Evolutionary conservation across 2,113 vertebrate species (phyloP).

Genomic region (Lates calcarifer): DNA sequence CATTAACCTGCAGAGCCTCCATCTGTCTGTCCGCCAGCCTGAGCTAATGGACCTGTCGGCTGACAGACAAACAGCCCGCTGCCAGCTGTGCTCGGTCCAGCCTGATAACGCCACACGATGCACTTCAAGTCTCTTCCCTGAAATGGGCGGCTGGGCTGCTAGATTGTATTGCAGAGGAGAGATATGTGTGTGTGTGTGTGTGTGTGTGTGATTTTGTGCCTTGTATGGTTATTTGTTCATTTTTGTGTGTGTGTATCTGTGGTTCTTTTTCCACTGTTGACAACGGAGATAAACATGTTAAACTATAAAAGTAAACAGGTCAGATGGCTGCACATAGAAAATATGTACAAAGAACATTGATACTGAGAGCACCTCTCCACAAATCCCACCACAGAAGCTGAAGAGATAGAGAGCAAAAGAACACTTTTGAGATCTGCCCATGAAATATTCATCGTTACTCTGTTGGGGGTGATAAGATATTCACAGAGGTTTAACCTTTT

Average conservation of each 20-base stretch:
- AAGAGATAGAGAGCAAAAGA: slow-evolving; percentile 29
- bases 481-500: slow-evolving; percentile 56
- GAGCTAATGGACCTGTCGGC: slow-evolving; percentile 73
- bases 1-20: slow-evolving; percentile 72
- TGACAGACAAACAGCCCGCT: slow-evolving; percentile 69
- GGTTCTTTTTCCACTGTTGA: slow-evolving; percentile 76
- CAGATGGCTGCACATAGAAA: slow-evolving; percentile 27
- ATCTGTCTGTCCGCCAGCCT: slow-evolving; percentile 67
- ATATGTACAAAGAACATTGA: slow-evolving; percentile 27
- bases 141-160: slow-evolving; percentile 32
- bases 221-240: slow-evolving; percentile 70
- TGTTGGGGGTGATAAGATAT: slow-evolving; percentile 46
- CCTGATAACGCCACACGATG: slow-evolving; percentile 50
- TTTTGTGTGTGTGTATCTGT: slow-evolving; percentile 63
- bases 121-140: slow-evolving; percentile 36
- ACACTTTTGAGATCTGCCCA: slow-evolving; percentile 31
- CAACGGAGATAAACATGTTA: slow-evolving; percentile 66
- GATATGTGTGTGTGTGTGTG: slow-evolving; percentile 5
- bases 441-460: slow-evolving; percentile 54
- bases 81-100: slow-evolving; percentile 72
- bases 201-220: slow-evolving; percentile 9
- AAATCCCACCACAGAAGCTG: slow-evolving; percentile 30
- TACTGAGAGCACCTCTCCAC: slow-evolving; percentile 35
- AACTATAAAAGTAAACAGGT: slow-evolving; percentile 66
- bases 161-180: slow-evolving; percentile 24